Conservation (phyloP, 2,888 invertebrate genomes). For the Leucozona laternaria region DNA sequence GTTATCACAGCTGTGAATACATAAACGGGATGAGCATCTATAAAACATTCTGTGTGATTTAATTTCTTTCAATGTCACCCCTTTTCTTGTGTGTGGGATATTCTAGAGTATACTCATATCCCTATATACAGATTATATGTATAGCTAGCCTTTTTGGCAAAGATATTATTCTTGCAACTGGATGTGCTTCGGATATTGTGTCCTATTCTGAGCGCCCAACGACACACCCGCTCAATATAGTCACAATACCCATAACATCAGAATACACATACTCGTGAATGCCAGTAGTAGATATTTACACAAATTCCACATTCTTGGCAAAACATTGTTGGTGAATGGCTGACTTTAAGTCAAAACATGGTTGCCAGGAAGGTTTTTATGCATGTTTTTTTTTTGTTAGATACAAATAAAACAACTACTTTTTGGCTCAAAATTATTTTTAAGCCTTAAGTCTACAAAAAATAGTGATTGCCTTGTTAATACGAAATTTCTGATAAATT, state of each 20-base stretch:
- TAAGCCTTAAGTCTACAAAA: too few relatives aligned
- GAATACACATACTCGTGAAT: background rate
- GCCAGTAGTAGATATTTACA: conserved; percentile 21
- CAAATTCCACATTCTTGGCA: conserved; percentile 34
- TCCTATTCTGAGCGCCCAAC: background rate
- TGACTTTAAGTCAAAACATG: background rate
- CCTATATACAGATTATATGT: background rate
- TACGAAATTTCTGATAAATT: too few relatives aligned
- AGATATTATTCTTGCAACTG: conserved; percentile 34
- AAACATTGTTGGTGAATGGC: conserved; percentile 33
- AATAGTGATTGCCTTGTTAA: too few relatives aligned
- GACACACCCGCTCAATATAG: too few relatives aligned
- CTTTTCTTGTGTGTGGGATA: conserved; percentile 10
- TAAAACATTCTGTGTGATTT: conserved; percentile 58
- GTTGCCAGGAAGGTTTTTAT: background rate
- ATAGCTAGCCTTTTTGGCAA: background rate
- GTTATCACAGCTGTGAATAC: conserved; percentile 55
- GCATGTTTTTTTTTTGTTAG: too few relatives aligned
- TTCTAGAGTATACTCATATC: background rate
- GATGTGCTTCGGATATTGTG: conserved; percentile 38
- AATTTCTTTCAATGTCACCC: conserved; percentile 61
- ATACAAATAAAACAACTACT: too few relatives aligned
- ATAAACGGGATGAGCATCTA: conserved; percentile 41
- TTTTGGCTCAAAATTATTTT: too few relatives aligned
- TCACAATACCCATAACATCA: background rate